A percentile compares a stretch with the other conserved stretches of the same genome.
phyloP scores from a whole-genome alignment of 1,140 invertebrate genomes.

The Lordiphosa clarofinis region DNA sequence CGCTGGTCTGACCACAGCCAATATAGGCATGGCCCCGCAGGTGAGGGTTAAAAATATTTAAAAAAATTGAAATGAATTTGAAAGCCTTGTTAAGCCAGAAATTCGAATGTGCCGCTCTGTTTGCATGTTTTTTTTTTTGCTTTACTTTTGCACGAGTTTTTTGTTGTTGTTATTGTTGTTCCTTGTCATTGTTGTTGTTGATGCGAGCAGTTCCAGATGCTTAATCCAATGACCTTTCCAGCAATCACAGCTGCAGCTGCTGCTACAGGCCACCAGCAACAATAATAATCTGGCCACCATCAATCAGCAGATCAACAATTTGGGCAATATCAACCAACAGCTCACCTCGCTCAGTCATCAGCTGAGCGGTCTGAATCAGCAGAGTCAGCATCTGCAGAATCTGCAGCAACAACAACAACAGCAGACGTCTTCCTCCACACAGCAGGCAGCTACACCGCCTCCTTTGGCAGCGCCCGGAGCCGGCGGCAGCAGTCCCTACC shows the following conservation, averaged over 20 bases:
- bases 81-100: constrained; percentile 14
- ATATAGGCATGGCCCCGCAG: constrained; percentile 84
- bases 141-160: constrained; percentile 64
- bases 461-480: constrained; percentile 6
- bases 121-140: constrained; percentile 54
- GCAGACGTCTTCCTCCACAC: constrained; percentile 13
- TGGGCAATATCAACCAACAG: constrained; percentile 79
- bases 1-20: constrained; percentile 80
- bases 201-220: constrained; percentile 8
- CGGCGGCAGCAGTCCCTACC: constrained; percentile 49
- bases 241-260: constrained; percentile 70
- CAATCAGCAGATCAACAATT: constrained; percentile 78
- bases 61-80: background rate
- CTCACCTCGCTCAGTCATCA: constrained; percentile 75
- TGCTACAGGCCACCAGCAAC: constrained; percentile 75
- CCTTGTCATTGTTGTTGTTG: constrained; percentile 32
- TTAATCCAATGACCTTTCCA: constrained; percentile 45
- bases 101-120: constrained; percentile 32
- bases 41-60: constrained; percentile 66
- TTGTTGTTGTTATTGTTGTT: constrained; percentile 31
- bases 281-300: constrained; percentile 79
- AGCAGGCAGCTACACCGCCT: constrained; percentile 36
- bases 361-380: constrained; percentile 77
- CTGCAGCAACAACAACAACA: constrained; percentile 75
- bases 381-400: constrained; percentile 77